phyloP scores from a whole-genome alignment of 2,797 vertebrate species.

The Lagodon rhomboides region DNA sequence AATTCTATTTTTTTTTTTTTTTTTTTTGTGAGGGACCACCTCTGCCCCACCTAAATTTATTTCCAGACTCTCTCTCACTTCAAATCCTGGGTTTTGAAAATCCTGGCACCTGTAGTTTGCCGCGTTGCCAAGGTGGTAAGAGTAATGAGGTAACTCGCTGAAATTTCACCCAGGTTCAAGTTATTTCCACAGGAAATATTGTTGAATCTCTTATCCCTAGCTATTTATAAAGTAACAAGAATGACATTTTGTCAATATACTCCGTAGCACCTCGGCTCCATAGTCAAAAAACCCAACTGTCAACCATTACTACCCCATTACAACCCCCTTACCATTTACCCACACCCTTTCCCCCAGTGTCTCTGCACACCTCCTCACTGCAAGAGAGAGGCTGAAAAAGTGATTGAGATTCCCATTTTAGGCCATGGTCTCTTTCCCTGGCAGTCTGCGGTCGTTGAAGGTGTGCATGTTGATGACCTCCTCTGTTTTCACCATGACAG shows the following conservation, averaged over 20 bases:
- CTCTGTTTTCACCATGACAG: constrained; percentile 98
- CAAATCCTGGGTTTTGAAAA: constrained; percentile 62
- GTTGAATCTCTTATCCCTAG: constrained; percentile 83
- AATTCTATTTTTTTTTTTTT: constrained; percentile 20
- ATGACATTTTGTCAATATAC: constrained; percentile 59
- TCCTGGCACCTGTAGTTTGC: constrained; percentile 54
- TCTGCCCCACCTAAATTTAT: constrained; percentile 75
- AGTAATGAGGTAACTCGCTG: constrained; percentile 96
- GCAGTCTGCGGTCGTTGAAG: constrained; percentile 99
- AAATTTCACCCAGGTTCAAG: constrained; percentile 94
- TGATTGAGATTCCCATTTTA: constrained; percentile 82
- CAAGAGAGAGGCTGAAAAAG: constrained; percentile 65
- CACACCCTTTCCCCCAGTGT: constrained; percentile 58
- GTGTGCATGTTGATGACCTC: constrained; percentile 99
- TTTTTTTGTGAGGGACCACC: constrained; percentile 74
- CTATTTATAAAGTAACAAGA: constrained; percentile 89
- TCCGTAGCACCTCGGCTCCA: constrained; percentile 56
- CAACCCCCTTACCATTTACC: constrained; percentile 59
- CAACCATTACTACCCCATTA: background rate
- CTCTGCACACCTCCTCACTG: constrained; percentile 60
- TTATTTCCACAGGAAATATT: constrained; percentile 99
- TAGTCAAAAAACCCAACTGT: constrained; percentile 44
- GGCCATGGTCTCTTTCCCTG: constrained; percentile 99
- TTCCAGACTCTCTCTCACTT: constrained; percentile 13
- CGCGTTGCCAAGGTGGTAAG: constrained; percentile 89